These are phyloP conservation scores for Agrotis segetum DNA, from an alignment of 2,888 invertebrate species.

Conservation along the genomic window DNA sequence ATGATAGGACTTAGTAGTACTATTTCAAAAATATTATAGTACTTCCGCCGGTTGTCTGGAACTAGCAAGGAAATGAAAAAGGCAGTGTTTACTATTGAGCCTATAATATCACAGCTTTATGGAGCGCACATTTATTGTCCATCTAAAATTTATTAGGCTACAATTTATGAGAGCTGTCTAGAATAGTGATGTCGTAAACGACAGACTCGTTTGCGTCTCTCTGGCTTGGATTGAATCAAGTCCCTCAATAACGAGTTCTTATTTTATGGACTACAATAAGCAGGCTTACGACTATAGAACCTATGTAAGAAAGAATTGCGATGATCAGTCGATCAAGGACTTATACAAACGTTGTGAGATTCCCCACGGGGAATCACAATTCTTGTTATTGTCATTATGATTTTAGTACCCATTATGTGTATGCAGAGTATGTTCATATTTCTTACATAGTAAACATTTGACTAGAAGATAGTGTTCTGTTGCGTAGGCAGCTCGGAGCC, in stretches of 20 bases:
- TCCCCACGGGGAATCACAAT: slow-evolving; percentile 31
- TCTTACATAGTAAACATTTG: background rate
- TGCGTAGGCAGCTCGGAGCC: slow-evolving; percentile 26
- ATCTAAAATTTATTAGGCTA: slow-evolving; percentile 26
- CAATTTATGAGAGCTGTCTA: slow-evolving; percentile 24
- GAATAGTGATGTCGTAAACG: slow-evolving; percentile 11
- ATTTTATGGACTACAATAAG: background rate
- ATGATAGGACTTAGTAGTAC: background rate
- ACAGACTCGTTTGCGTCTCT: slow-evolving; percentile 11
- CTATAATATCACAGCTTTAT: slow-evolving; percentile 14
- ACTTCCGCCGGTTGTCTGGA: background rate
- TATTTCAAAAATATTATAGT: background rate
- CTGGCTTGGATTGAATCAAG: slow-evolving; percentile 5
- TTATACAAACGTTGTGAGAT: slow-evolving; percentile 8
- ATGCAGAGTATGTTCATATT: slow-evolving; percentile 1
- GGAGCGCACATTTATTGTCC: slow-evolving; percentile 15
- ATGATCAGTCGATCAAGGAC: slow-evolving; percentile 22
- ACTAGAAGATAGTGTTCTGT: slow-evolving; percentile 23
- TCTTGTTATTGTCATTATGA: background rate
- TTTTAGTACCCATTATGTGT: background rate
- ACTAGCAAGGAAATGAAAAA: slow-evolving; percentile 7
- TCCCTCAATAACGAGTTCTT: background rate
- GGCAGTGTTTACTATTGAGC: slow-evolving; percentile 15
- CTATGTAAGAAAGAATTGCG: background rate
- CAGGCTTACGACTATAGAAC: slow-evolving; percentile 10